Base-by-base conservation (phyloP, 2,113 vertebrate genomes). In the Ciconia maguari region DNA sequence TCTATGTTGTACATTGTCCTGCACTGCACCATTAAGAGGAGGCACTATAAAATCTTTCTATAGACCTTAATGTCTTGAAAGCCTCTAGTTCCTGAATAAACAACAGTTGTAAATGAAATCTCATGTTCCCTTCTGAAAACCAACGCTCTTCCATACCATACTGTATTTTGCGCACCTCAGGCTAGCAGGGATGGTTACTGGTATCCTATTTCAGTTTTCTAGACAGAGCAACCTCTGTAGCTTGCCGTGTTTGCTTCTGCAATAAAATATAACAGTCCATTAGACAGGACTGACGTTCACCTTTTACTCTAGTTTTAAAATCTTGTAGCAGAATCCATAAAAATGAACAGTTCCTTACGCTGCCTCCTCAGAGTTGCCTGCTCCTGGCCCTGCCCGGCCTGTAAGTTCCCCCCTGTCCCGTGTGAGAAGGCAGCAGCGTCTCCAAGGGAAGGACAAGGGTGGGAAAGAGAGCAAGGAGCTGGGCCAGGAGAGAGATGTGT, bases 101-200 rank as follows among this genome's bases (percentile, higher is more conserved):
- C 38, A 91, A 44, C 68, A 84, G 52, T 46, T 84, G 36, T 70
- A 83, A 85, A 79, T 34, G 57, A 65, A 75, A 11, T 54, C 22
- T 69, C 65, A 57, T 4, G 9, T 21, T 64, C 21, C 8, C 8
- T 60, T 62, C 55, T 61, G 46, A 93, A 93, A 86, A 78, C 30
- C 48, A 46, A 11, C 0, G 1, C 20, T 77, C 7, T 77, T 84
- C 1, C 4, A 29, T 46, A 51, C 11, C 16, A 25, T 10, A 44
- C 24, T 2, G 6, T 44, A 30, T 76, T 60, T 87, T 80, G 72
- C 8, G 1, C 18, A 49, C 25, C 62, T 76, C 54, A 16, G 51
- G n/a, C 44, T 34, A 36, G 24, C 46, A 34, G 54, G n/a, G 74
- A 34, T 2, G 49, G 16, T 79, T 60, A n/a, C 21, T 60, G 46